Evolutionary conservation across 1,140 invertebrate species (phyloP).

Genomic region (Helicorthomorpha holstii): DNA sequence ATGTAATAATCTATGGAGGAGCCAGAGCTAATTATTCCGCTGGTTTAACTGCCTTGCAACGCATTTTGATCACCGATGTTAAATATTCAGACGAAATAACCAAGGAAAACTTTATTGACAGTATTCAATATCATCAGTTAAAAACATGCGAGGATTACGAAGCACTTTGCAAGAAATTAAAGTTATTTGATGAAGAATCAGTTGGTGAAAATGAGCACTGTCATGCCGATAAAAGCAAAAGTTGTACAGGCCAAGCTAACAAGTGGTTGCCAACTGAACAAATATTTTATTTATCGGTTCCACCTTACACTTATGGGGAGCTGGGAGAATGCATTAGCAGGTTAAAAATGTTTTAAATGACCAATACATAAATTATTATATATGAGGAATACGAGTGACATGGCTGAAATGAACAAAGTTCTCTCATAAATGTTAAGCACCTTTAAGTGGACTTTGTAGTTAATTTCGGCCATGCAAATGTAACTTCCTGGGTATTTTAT

Average conservation of each 20-base stretch:
- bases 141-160: conserved; percentile 3
- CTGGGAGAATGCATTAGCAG: not conserved
- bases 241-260: not conserved
- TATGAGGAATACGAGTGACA: too few relatives aligned
- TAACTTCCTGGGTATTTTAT: too few relatives aligned
- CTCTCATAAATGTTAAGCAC: too few relatives aligned
- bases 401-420: too few relatives aligned
- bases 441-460: too few relatives aligned
- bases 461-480: too few relatives aligned
- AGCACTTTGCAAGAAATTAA: not conserved
- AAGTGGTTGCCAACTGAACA: not conserved
- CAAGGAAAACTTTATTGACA: not conserved
- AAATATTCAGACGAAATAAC: not conserved
- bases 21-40: not conserved
- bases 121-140: not conserved
- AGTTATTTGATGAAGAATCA: not conserved
- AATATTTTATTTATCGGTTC: not conserved
- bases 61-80: not conserved
- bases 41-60: not conserved
- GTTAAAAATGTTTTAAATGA: not conserved
- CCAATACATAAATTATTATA: too few relatives aligned
- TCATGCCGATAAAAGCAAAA: not conserved
- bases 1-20: not conserved
- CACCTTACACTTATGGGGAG: not conserved
- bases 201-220: not conserved